A percentile compares a stretch with the other conserved stretches of the same genome.
These are phyloP conservation scores for Henricia sp. DNA, from an alignment of 53 echinoderm and acorn worm genomes.

Conservation along the genomic window DNA sequence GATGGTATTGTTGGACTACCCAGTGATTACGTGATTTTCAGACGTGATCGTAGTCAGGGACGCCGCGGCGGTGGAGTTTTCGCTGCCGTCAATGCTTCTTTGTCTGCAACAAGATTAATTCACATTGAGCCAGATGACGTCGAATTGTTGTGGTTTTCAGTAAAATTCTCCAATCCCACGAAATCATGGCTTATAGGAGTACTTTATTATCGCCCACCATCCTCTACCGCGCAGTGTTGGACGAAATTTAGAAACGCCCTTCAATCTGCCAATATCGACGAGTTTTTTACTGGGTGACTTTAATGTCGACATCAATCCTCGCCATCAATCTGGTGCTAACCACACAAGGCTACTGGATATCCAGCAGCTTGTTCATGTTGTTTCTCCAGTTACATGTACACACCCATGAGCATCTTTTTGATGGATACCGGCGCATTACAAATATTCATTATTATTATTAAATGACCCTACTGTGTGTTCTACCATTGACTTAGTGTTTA, in stretches of 20 bases:
- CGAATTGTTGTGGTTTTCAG: slow-evolving; percentile 16
- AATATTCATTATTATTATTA: too few species aligned
- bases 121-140: neutral
- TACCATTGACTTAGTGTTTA: neutral
- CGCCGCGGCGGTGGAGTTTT: neutral
- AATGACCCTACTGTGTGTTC: neutral
- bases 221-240: slow-evolving; percentile 1
- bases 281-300: slow-evolving; percentile 2
- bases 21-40: neutral
- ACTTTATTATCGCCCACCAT: slow-evolving; percentile 17
- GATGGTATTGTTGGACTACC: slow-evolving; percentile 1
- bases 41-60: neutral
- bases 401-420: too few species aligned
- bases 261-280: neutral
- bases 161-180: neutral
- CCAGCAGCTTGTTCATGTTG: too few species aligned
- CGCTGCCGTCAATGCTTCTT: neutral
- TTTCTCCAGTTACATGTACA: neutral
- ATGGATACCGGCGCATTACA: too few species aligned
- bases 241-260: neutral
- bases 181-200: slow-evolving; percentile 17
- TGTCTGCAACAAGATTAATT: neutral
- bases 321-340: neutral
- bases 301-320: neutral
- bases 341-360: neutral